phyloP scores from a whole-genome alignment of 2,797 vertebrate species.

The Sebastes hubbsi region DNA sequence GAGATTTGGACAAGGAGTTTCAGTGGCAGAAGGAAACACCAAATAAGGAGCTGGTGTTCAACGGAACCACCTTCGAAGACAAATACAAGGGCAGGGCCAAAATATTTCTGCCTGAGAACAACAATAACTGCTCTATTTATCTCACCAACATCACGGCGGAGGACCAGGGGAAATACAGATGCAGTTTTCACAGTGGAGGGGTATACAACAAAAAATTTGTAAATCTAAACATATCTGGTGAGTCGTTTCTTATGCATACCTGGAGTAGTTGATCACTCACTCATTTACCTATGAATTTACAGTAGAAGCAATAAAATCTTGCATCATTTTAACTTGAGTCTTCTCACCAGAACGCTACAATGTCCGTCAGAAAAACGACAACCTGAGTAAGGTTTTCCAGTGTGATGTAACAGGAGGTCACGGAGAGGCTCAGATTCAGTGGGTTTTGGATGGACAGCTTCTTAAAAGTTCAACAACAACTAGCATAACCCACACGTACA shows the following conservation, averaged over 20 bases:
- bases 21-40: conserved; percentile 31
- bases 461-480: neutral
- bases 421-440: conserved; percentile 11
- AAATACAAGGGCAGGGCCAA: neutral
- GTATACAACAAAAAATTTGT: fast-evolving
- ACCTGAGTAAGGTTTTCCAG: fast-evolving
- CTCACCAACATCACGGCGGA: neutral
- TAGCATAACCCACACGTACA: neutral
- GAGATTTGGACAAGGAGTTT: fast-evolving
- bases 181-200: fast-evolving
- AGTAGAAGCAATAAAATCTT: neutral
- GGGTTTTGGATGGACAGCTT: neutral
- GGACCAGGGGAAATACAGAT: conserved; percentile 43
- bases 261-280: neutral
- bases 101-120: neutral
- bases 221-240: conserved; percentile 39
- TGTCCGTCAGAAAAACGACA: fast-evolving
- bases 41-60: fast-evolving
- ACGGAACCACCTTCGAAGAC: fast-evolving
- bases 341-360: neutral
- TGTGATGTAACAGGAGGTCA: neutral
- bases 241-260: conserved; percentile 7
- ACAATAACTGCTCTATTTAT: conserved; percentile 52
- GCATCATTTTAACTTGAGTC: neutral
- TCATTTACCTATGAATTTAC: neutral